These are phyloP conservation scores for Acinonyx jubatus DNA, from an alignment of 2,113 vertebrate genomes.

Conservation along the genomic window DNA sequence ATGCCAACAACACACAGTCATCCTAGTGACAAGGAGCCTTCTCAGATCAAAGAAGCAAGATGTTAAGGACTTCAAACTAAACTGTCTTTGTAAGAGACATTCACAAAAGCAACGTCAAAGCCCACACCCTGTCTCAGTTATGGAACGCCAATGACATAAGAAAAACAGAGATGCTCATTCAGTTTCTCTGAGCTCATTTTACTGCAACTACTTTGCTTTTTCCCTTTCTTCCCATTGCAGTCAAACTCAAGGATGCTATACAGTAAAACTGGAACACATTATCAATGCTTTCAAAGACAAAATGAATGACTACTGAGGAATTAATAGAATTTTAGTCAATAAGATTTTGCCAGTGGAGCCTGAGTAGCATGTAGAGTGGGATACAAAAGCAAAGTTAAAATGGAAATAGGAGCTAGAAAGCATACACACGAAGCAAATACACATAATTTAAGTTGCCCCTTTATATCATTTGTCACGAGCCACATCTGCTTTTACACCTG, in stretches of 20 bases:
- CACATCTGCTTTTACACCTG: constrained; percentile 81
- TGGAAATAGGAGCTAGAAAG: constrained; percentile 24
- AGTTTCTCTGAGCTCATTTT: constrained; percentile 52
- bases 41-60: constrained; percentile 81
- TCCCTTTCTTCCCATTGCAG: constrained; percentile 35
- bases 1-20: constrained; percentile 79
- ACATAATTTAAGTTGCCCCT: constrained; percentile 67
- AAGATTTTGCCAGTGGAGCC: constrained; percentile 55
- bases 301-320: constrained; percentile 59
- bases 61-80: constrained; percentile 83
- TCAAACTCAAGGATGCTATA: not conserved
- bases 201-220: constrained; percentile 55
- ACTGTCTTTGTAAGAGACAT: constrained; percentile 75
- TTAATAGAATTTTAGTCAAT: constrained; percentile 66
- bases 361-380: constrained; percentile 50
- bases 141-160: constrained; percentile 47
- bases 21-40: constrained; percentile 81
- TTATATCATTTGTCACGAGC: constrained; percentile 67
- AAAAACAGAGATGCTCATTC: constrained; percentile 60
- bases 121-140: constrained; percentile 52
- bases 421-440: constrained; percentile 47
- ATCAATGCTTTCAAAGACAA: constrained; percentile 36
- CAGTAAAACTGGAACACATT: constrained; percentile 42
- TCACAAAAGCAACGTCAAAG: constrained; percentile 79
- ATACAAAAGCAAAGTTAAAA: constrained; percentile 48